phyloP scores from a whole-genome alignment of 2,797 vertebrate species.

The Neomorphus geoffroyi region DNA sequence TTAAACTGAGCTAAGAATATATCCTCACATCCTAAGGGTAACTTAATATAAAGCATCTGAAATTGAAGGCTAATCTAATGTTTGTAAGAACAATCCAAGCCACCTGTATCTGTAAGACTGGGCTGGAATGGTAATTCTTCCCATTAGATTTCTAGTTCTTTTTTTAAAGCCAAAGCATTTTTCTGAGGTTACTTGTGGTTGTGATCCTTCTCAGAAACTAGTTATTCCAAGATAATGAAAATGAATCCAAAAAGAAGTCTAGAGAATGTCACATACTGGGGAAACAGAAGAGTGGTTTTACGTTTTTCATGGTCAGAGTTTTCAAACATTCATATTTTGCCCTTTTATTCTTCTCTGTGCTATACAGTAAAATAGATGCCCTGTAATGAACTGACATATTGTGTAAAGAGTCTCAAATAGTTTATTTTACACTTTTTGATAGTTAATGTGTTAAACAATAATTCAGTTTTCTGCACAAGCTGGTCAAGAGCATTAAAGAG shows the following conservation, averaged over 20 bases:
- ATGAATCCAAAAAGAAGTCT: not conserved
- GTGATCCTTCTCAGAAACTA: not conserved
- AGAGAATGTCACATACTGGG: not conserved
- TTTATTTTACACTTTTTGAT: not conserved
- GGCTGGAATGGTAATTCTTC: not conserved
- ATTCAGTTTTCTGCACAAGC: not conserved
- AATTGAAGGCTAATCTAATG: not conserved
- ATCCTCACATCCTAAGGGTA: not conserved
- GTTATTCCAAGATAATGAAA: not conserved
- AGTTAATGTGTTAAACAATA: not conserved
- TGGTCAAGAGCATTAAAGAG: not conserved
- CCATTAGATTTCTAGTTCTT: not conserved
- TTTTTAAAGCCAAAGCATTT: constrained; percentile 8
- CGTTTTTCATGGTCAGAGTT: not conserved
- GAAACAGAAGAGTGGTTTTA: not conserved
- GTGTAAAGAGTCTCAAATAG: not conserved
- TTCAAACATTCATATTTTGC: not conserved
- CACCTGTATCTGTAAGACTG: constrained; percentile 16
- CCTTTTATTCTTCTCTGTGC: not conserved
- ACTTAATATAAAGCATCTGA: constrained; percentile 13
- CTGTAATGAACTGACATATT: not conserved
- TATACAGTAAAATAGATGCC: not conserved
- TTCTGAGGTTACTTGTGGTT: constrained; percentile 13
- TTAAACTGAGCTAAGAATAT: not conserved
- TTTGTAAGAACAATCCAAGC: not conserved